Percentiles rank a stretch among this genome's conserved stretches.
phyloP scores from a whole-genome alignment of 1,140 invertebrate genomes.

The Nephila pilipes region DNA sequence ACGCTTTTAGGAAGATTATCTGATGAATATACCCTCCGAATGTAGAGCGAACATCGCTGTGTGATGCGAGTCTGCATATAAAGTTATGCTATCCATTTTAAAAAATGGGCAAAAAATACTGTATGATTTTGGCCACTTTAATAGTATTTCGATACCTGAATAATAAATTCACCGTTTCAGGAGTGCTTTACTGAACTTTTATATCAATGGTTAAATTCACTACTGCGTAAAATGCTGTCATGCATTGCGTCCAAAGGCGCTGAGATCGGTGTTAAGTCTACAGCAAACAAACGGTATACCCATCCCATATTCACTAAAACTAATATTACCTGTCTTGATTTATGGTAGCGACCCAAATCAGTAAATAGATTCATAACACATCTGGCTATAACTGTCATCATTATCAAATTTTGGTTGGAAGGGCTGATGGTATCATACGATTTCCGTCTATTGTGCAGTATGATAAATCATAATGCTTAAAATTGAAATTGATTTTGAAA shows the following conservation, averaged over 20 bases:
- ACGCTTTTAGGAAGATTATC: neutral
- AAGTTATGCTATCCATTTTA: conserved; percentile 37
- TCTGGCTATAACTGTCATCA: neutral
- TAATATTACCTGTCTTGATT: conserved; percentile 43
- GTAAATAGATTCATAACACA: conserved; percentile 39
- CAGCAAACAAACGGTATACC: conserved; percentile 1
- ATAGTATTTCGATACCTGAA: conserved; percentile 24
- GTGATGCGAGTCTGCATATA: conserved; percentile 27
- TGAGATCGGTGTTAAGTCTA: conserved; percentile 43
- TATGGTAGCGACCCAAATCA: conserved; percentile 47
- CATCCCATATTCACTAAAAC: conserved; percentile 23
- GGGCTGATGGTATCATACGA: conserved; percentile 36
- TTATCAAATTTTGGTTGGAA: conserved; percentile 41
- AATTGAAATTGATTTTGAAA: conserved; percentile 58
- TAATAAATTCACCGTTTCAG: conserved; percentile 20
- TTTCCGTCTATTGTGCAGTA: conserved; percentile 42
- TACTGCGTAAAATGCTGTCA: neutral
- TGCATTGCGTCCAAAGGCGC: neutral
- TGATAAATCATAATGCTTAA: conserved; percentile 57
- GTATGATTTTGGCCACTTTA: conserved; percentile 3
- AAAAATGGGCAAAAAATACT: conserved; percentile 17
- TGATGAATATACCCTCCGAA: conserved; percentile 1
- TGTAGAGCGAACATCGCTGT: neutral
- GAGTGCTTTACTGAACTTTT: neutral
- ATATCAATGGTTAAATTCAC: conserved; percentile 32